Base-by-base conservation (phyloP, 1,140 invertebrate species). In the Pantala flavescens region DNA sequence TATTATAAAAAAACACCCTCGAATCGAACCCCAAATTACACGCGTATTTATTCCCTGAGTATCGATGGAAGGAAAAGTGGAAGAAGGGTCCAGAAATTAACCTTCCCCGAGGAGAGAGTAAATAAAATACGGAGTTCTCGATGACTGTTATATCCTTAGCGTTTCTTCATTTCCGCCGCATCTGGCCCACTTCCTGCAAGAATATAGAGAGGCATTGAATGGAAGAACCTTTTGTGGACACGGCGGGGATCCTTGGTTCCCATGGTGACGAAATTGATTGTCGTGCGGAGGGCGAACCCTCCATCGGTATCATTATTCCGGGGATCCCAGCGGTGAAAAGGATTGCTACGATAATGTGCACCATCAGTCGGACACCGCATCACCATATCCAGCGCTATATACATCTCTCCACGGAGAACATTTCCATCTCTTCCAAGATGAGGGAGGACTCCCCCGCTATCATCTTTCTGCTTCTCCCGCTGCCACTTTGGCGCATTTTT, bases 261-360 rank as follows among this genome's bases (percentile, higher is more conserved):
- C 49, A 63, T 63, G 49, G 49, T 63, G 49, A 63, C 49, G 49
- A 63, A 12, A 63, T 63, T 63, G 49, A 63, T 63, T 63, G 49
- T 63, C 49, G 49, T 21, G 49, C 49, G 49, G 49, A 63, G 3
- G 12, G 49, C 28, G 2, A 3, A 7, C 49, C 49, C 49, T 16
- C 16, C 49, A 21, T 21, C n/a, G 49, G 49, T 7, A 63, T 63
- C 49, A 63, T 63, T 63, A 63, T 63, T 63, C 49, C 49, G 14
- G 12, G 49, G 49, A 63, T 63, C 49, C 3, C 3, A 14, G 16
- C 49, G 49, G n/a, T 7, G 49, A 21, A 21, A 63, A 63, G 28
- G n/a, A 63, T 16, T 19, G 49, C 14, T 21, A 12, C n/a, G 49
- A 63, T 63, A 63, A 63, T 63, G 49, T 12, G 49, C 49, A 12